Evolutionary conservation across 2,797 vertebrate species (phyloP).

Genomic region (Poeciliopsis gracilis): DNA sequence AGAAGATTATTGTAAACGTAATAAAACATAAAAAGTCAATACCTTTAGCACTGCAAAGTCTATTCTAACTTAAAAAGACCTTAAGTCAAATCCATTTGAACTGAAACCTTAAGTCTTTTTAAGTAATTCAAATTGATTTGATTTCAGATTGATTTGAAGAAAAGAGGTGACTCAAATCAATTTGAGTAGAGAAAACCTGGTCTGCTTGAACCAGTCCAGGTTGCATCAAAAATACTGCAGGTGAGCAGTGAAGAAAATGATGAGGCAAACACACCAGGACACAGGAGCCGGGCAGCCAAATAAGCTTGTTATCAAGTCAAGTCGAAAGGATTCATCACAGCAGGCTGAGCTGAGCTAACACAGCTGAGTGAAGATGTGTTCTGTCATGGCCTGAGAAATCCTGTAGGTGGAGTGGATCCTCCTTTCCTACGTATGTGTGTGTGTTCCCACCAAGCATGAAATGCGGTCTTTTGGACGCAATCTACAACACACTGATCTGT

Average conservation of each 20-base stretch:
- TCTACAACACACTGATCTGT: slow-evolving; percentile 40
- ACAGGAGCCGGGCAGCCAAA: slow-evolving; percentile 35
- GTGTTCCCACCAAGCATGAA: slow-evolving; percentile 41
- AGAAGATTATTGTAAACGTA: background rate
- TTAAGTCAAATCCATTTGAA: too few species aligned
- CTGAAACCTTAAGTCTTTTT: too few species aligned
- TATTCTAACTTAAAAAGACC: background rate
- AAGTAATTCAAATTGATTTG: too few species aligned
- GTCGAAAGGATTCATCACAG: slow-evolving; percentile 53
- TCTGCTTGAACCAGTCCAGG: slow-evolving; percentile 45
- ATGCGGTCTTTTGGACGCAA: slow-evolving; percentile 35
- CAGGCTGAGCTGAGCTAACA: slow-evolving; percentile 46
- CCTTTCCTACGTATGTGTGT: slow-evolving; percentile 29
- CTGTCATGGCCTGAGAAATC: slow-evolving; percentile 57
- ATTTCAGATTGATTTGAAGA: background rate
- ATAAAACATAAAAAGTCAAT: background rate
- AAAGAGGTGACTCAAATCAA: slow-evolving; percentile 66
- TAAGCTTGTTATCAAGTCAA: slow-evolving; percentile 59
- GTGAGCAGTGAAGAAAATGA: slow-evolving; percentile 45
- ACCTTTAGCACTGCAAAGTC: background rate
- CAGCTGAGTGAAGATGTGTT: slow-evolving; percentile 34
- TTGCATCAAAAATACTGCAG: slow-evolving; percentile 36
- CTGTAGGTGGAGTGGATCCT: slow-evolving; percentile 71
- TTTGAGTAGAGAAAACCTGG: slow-evolving; percentile 47
- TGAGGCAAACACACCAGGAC: slow-evolving; percentile 22